A percentile compares a stretch with the other conserved stretches of the same genome.
phyloP scores from a whole-genome alignment of 1,140 invertebrate species.

The Meloidogyne exigua region DNA sequence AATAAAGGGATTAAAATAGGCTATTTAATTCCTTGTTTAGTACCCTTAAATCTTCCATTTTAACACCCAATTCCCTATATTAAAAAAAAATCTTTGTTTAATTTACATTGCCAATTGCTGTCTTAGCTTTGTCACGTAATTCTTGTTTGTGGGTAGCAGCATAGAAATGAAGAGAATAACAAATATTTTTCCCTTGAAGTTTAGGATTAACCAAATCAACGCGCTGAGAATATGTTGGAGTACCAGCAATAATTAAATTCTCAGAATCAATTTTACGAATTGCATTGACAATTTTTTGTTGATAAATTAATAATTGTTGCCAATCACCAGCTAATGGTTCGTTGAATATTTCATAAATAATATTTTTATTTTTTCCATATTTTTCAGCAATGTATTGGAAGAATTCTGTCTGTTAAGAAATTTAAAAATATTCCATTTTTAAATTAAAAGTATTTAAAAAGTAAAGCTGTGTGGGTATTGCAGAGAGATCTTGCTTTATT shows the following conservation, averaged over 20 bases:
- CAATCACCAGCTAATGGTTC: neutral
- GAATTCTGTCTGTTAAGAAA: constrained; percentile 5
- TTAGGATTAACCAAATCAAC: constrained; percentile 20
- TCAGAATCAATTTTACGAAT: constrained; percentile 10
- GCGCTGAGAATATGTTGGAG: constrained; percentile 1
- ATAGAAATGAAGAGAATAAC: neutral
- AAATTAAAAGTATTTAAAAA: too few relatives aligned
- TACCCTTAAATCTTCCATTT: too few relatives aligned
- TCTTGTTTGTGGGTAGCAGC: neutral
- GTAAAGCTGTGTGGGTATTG: too few relatives aligned
- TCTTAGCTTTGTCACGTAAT: neutral
- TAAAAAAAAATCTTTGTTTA: neutral
- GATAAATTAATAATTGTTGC: neutral
- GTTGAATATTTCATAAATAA: constrained; percentile 20
- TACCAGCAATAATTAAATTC: constrained; percentile 22
- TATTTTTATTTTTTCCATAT: constrained; percentile 23
- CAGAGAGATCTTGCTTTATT: too few relatives aligned
- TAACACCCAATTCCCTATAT: too few relatives aligned
- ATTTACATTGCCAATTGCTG: neutral
- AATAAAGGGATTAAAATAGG: too few relatives aligned
- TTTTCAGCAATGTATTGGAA: constrained; percentile 20
- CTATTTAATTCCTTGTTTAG: too few relatives aligned
- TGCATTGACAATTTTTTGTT: neutral
- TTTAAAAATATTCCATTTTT: neutral
- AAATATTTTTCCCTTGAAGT: neutral